Conservation (phyloP, 2,113 vertebrate genomes). For the Noctilio leporinus region DNA sequence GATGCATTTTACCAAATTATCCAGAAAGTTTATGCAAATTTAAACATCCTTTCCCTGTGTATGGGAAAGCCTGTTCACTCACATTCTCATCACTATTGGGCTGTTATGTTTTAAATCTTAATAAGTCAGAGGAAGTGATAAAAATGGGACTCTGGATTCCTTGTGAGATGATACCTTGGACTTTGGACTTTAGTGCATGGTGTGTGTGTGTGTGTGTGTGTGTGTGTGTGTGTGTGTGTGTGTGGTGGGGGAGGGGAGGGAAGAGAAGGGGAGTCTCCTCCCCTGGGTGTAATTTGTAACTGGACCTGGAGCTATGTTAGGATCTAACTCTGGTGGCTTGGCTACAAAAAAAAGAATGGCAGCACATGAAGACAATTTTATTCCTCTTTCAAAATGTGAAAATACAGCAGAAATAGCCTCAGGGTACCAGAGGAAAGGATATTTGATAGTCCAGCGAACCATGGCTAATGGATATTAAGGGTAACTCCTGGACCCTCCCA, state of each 20-base stretch:
- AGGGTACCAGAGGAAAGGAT: not conserved
- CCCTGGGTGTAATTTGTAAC: not conserved
- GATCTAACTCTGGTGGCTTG: not conserved
- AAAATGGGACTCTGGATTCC: not conserved
- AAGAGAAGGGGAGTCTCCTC: not conserved
- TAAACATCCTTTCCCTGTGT: constrained; percentile 1
- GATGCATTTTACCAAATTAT: constrained; percentile 65
- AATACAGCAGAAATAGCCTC: not conserved
- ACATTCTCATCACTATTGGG: not conserved
- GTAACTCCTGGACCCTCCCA: not conserved
- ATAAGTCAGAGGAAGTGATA: not conserved
- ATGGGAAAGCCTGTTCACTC: not conserved
- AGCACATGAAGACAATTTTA: not conserved
- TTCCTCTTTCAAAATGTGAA: constrained; percentile 7
- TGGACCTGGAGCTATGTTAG: not conserved
- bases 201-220: not conserved
- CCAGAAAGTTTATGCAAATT: constrained; percentile 67
- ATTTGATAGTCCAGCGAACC: not conserved
- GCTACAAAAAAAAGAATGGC: not conserved
- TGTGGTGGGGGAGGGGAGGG: too few species aligned
- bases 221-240: not conserved
- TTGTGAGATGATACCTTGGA: not conserved
- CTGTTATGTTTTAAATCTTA: not conserved
- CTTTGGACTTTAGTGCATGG: too few species aligned
- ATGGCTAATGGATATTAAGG: not conserved